A percentile compares a stretch with the other conserved stretches of the same genome.
Conservation (phyloP, 2,797 vertebrate species). For the Hyperoplus lanceolatus region DNA sequence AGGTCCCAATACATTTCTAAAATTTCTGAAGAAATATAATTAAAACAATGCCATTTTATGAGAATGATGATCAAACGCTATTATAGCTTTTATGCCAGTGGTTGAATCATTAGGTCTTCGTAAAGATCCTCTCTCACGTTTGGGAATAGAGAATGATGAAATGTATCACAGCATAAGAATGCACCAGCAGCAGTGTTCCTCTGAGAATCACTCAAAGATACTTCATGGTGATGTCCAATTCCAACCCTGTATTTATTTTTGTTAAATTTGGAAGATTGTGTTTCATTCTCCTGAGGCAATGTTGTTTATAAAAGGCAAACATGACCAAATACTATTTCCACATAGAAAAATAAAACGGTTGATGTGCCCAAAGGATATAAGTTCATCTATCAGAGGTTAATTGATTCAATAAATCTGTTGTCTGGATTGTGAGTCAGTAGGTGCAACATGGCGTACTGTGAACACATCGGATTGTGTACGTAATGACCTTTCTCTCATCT, state of each 20-base stretch:
- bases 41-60: neutral
- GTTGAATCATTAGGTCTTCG: neutral
- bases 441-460: neutral
- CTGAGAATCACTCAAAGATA: neutral
- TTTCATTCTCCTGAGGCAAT: neutral
- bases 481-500: neutral
- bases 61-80: neutral
- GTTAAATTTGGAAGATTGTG: conserved; percentile 3
- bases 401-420: neutral
- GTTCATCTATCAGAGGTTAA: neutral
- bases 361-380: neutral
- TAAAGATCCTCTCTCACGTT: neutral
- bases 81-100: neutral
- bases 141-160: conserved; percentile 2
- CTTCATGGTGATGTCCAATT: conserved; percentile 3
- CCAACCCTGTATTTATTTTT: neutral
- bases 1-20: neutral
- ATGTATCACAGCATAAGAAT: conserved; percentile 21
- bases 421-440: neutral
- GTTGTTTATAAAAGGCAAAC: conserved; percentile 5
- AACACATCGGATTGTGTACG: conserved; percentile 1
- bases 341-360: conserved; percentile 4
- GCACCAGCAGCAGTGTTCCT: neutral
- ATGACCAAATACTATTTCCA: neutral
- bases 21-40: neutral